These are phyloP conservation scores for Pachycephus smyrnensis DNA, from an alignment of 2,888 invertebrate species.

Conservation along the genomic window DNA sequence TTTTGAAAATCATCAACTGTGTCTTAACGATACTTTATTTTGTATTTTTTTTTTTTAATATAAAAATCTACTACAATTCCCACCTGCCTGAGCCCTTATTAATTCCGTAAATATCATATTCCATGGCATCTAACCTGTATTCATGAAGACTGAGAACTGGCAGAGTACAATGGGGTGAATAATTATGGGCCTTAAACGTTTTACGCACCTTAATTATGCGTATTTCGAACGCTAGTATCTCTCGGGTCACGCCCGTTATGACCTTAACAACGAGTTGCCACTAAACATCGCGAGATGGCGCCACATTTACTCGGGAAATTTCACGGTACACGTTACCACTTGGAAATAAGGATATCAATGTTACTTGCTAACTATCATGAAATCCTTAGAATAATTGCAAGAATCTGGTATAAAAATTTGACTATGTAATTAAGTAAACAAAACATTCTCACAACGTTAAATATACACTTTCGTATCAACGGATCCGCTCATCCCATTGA, in stretches of 20 bases:
- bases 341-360: not conserved
- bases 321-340: not conserved
- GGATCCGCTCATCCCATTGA: not conserved
- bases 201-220: conserved; percentile 44
- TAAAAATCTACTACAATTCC: not conserved
- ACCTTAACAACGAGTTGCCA: not conserved
- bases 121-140: not conserved
- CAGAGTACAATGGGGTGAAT: conserved; percentile 37
- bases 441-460: not conserved
- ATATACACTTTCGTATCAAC: not conserved
- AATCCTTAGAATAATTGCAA: not conserved
- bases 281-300: not conserved
- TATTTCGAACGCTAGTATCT: conserved; percentile 41
- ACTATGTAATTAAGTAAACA: not conserved
- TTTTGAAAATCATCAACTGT: not conserved
- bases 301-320: not conserved
- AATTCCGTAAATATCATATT: too few relatives aligned
- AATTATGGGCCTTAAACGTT: conserved; percentile 43
- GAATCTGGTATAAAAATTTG: not conserved
- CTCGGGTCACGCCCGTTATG: not conserved
- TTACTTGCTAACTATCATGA: not conserved
- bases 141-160: conserved; percentile 18
- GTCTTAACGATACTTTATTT: not conserved
- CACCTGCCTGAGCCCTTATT: too few relatives aligned
- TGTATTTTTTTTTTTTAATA: not conserved